Evolutionary conservation across 2,113 vertebrate genomes (phyloP), one percentile per base, ranked within the genome.

Genomic region (Apistogramma diplotaenia): DNA sequence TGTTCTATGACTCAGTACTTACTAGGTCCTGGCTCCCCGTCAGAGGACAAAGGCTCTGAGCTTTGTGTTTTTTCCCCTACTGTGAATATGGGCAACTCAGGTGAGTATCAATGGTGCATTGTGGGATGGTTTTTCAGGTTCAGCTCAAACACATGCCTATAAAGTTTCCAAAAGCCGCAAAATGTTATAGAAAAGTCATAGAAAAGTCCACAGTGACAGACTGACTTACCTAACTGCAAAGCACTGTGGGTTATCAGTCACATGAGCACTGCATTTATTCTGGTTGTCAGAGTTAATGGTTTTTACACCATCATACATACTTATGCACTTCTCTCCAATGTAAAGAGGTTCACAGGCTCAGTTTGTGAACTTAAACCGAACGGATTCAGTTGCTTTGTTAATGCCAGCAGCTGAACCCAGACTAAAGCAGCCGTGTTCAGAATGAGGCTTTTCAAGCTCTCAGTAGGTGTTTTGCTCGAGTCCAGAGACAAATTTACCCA

Each of bases 201-300:
- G 33, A 29, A 40, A 23, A 57, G 23, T 23, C 55, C 40, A 49
- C 27, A 27, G 49, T 19, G 23, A 55, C 33, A 55, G 10, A 62
- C 8, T 43, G 10, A 43, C 54, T 31, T 6, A 13, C n/a, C n/a
- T 37, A 9, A 72, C 61, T 67, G 21, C 56, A 61, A 60, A 72
- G 19, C 33, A 55, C 31, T 72, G 23, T 60, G 19, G 81, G 43
- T 60, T 37, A 72, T 60, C 8, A 61, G 31, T 72, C 65, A 83
- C 31, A 71, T 1, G 18, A 27, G 11, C 16, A 46, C 1, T 5
- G 40, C 2, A 13, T 74, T 53, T 8, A 31, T 19, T 33, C 6
- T 53, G 40, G 18, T 18, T 67, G 62, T 29, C 23, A 67, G 8
- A 40, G 70, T 11, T 57, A 23, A 35, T 3, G 7, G 33, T 60